Conservation (phyloP, 2,113 vertebrate species). For the Litocranius walleri region DNA sequence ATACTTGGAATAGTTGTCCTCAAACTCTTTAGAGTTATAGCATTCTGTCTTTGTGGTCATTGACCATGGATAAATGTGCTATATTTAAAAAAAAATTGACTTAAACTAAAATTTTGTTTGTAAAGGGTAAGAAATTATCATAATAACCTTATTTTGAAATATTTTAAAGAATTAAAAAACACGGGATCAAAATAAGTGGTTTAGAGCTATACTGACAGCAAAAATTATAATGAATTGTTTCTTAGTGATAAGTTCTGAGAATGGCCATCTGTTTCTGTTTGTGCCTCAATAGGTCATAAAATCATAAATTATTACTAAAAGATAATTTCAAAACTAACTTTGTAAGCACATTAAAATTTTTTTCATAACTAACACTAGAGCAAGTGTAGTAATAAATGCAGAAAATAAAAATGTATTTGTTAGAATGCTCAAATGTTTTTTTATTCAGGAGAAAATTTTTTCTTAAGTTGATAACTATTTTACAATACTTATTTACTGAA, state of each 20-base stretch:
- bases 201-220: not conserved
- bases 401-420: not conserved
- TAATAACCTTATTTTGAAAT: not conserved
- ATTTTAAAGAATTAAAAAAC: not conserved
- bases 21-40: not conserved
- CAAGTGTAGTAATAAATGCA: not conserved
- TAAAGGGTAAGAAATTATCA: not conserved
- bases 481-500: not conserved
- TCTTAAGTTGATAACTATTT: conserved; percentile 2
- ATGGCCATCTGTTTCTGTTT: not conserved
- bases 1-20: not conserved
- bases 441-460: conserved; percentile 26
- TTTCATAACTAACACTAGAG: not conserved
- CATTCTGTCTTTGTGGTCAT: not conserved
- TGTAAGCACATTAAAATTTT: not conserved
- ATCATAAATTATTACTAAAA: not conserved
- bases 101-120: conserved; percentile 16
- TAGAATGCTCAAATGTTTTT: not conserved
- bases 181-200: not conserved
- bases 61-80: not conserved
- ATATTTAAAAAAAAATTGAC: not conserved
- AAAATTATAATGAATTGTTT: not conserved
- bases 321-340: not conserved
- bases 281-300: not conserved
- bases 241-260: not conserved